Percentiles rank a stretch among this genome's conserved stretches.
phyloP scores from a whole-genome alignment of 2,888 invertebrate species.

The Antheraea assamensis region DNA sequence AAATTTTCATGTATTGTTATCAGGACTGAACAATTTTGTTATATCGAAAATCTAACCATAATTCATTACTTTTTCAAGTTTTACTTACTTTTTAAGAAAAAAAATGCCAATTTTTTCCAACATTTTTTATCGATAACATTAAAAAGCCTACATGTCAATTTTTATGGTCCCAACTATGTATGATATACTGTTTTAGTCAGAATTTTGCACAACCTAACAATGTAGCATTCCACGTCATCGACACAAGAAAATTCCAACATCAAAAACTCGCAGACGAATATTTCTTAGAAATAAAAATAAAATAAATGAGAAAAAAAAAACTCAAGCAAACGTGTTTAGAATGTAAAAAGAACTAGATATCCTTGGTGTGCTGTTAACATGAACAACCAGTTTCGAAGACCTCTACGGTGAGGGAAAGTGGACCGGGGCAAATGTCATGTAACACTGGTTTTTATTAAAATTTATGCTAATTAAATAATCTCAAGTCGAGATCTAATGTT shows the following conservation, averaged over 20 bases:
- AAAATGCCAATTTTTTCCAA: too few relatives aligned
- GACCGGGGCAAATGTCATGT: slow-evolving; percentile 43
- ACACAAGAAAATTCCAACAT: slow-evolving; percentile 2
- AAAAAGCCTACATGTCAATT: too few relatives aligned
- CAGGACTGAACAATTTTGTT: too few relatives aligned
- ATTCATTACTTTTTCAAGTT: too few relatives aligned
- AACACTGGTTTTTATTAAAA: slow-evolving; percentile 45
- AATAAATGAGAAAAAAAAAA: slow-evolving; percentile 13
- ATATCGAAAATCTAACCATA: too few relatives aligned
- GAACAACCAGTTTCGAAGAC: slow-evolving; percentile 35
- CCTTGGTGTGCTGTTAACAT: slow-evolving; percentile 33
- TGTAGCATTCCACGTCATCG: neutral
- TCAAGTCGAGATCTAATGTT: slow-evolving; percentile 33
- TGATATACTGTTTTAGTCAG: too few relatives aligned
- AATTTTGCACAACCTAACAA: neutral
- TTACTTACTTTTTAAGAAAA: too few relatives aligned
- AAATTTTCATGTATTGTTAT: too few relatives aligned
- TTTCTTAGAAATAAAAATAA: slow-evolving; percentile 30
- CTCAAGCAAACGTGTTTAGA: slow-evolving; percentile 28
- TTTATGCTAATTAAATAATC: slow-evolving; percentile 54
- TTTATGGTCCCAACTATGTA: too few relatives aligned
- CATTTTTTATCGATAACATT: too few relatives aligned
- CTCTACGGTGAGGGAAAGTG: slow-evolving; percentile 28
- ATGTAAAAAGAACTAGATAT: slow-evolving; percentile 36
- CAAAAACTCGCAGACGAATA: slow-evolving; percentile 17